phyloP scores from a whole-genome alignment of 1,140 invertebrate species.

The Zaprionus africanus region DNA sequence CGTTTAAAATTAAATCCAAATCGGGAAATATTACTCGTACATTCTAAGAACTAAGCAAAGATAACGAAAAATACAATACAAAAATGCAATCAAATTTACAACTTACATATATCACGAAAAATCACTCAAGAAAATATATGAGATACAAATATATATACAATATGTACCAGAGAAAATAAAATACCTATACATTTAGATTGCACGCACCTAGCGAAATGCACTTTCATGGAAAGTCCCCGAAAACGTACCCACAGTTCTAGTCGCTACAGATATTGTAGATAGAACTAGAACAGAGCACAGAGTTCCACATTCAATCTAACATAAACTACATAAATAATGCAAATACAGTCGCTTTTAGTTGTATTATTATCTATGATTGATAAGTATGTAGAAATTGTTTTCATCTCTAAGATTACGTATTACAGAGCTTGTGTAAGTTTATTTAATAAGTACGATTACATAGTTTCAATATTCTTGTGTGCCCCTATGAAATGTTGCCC shows the following conservation, averaged over 20 bases:
- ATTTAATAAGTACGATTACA: conserved; percentile 21
- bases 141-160: conserved; percentile 47
- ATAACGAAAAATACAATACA: conserved; percentile 60
- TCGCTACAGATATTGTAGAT: conserved; percentile 22
- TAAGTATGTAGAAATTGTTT: conserved; percentile 26
- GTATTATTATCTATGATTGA: conserved; percentile 9
- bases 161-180: conserved; percentile 35
- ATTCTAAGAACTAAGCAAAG: conserved; percentile 30
- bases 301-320: conserved; percentile 43
- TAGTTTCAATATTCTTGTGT: conserved; percentile 35
- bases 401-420: conserved; percentile 25
- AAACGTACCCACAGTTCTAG: conserved; percentile 26
- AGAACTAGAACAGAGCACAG: conserved; percentile 41
- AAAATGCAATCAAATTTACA: conserved; percentile 74
- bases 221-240: conserved; percentile 39
- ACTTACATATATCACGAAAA: conserved; percentile 56
- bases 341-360: conserved; percentile 39
- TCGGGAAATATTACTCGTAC: conserved; percentile 10
- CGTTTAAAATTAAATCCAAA: conserved; percentile 36
- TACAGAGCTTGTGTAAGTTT: conserved; percentile 31
- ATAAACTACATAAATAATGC: conserved; percentile 24
- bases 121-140: conserved; percentile 26
- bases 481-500: conserved; percentile 14
- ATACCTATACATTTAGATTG: conserved; percentile 58
- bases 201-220: conserved; percentile 69